Evolutionary conservation across 2,113 vertebrate species (phyloP).

Genomic region (Clarias gariepinus): DNA sequence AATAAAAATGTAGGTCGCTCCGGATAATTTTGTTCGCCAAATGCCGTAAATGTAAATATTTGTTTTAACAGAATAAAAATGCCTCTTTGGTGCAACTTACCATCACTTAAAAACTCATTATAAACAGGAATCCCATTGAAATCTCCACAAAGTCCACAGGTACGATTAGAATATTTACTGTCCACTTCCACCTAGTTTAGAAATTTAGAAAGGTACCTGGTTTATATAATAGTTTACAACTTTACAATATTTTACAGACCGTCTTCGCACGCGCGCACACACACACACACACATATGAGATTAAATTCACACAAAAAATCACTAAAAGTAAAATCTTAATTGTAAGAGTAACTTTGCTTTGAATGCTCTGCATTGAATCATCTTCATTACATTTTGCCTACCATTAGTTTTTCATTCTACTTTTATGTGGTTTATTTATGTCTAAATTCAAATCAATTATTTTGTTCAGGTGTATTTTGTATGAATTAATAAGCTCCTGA

Average conservation of each 20-base stretch:
- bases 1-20: no score
- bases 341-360: no score
- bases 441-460: neutral
- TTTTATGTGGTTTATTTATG: neutral
- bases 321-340: no score
- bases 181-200: constrained; percentile 84
- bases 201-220: neutral
- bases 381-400: neutral
- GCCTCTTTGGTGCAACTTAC: constrained; percentile 63
- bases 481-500: neutral
- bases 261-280: neutral
- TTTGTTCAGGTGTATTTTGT: neutral
- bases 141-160: constrained; percentile 93
- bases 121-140: constrained; percentile 83
- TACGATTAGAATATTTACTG: constrained; percentile 78
- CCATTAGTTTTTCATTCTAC: neutral
- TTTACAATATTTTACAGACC: neutral
- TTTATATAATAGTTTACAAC: neutral
- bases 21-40: no score
- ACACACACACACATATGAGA: neutral
- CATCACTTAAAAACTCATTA: constrained; percentile 80
- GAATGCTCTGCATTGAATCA: neutral
- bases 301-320: no score
- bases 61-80: neutral
- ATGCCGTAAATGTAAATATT: neutral